Base-by-base conservation (phyloP, 2,888 invertebrate species). In the Scaptomyza caliginosa region DNA sequence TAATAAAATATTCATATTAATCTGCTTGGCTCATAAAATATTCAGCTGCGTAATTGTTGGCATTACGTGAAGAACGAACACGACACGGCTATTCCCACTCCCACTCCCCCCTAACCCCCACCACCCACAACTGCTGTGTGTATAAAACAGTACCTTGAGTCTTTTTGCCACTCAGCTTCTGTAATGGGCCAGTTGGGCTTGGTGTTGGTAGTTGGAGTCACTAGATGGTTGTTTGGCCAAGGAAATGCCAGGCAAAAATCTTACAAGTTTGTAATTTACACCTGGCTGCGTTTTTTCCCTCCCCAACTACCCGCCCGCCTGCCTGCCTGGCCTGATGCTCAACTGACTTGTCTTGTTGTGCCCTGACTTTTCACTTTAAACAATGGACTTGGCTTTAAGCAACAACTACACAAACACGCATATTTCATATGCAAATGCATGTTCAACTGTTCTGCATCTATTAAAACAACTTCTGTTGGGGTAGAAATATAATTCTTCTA, bases 1-100 rank as follows among this genome's bases (percentile, higher is more conserved):
- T 88, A 86, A 88, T 88, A 89, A 88, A 89, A 89, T 89, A 88
- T 88, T 88, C 88, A 88, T 88, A 85, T 81, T 86, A 88, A 89
- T 88, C 81, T 86, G 83, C 81, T 81, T 76, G 88, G 71, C 83
- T 84, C 82, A 79, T 88, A 82, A 86, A 88, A 82, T 86, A 83
- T 84, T 88, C 74, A 86, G 78, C 79, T 82, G 77, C 75, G 88
- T 88, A 88, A 86, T 86, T 86, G 86, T 85, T 73, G 85, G 87
- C 85, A 84, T 84, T 86, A 84, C 82, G 68, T 66, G 24, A 30
- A 64, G 52, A 26, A 54, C n/a, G n/a, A 23, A 39, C 26, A 39
- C 40, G 42, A 38, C 46, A 34, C 23, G 17, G 7, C 11, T 28
- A 3, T 11, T 11, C 10, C 45, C 30, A 8, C 13, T 0, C 16